Evolutionary conservation across 1,140 invertebrate species (phyloP).

Genomic region (Zaprionus inermis): DNA sequence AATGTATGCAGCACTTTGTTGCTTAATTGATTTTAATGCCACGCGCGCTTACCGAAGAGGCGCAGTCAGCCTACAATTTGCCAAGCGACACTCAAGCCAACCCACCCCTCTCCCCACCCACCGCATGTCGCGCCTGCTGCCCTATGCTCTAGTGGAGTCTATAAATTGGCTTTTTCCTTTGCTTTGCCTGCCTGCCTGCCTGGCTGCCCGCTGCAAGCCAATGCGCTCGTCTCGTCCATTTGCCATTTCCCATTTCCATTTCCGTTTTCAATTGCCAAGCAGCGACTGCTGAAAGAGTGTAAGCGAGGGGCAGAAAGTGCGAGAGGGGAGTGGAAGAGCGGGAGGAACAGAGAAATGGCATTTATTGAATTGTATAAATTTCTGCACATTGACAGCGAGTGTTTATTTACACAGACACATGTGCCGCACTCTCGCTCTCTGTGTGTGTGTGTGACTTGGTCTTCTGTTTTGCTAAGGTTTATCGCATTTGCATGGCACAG

Average conservation of each 20-base stretch:
- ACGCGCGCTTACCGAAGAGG: slow-evolving; percentile 27
- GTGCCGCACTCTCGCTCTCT: slow-evolving; percentile 9
- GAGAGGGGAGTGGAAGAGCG: slow-evolving; percentile 8
- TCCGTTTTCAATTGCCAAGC: slow-evolving; percentile 78
- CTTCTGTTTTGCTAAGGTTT: slow-evolving; percentile 73
- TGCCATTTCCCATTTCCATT: slow-evolving; percentile 63
- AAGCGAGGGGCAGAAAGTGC: slow-evolving; percentile 15
- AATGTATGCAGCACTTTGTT: slow-evolving; percentile 78
- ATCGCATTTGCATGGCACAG: slow-evolving; percentile 77
- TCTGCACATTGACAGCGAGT: slow-evolving; percentile 79
- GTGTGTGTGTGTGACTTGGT: slow-evolving; percentile 40
- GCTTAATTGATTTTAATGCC: slow-evolving; percentile 81
- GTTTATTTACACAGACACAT: slow-evolving; percentile 73
- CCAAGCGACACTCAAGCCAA: slow-evolving; percentile 24
- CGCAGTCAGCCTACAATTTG: slow-evolving; percentile 50
- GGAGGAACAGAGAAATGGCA: slow-evolving; percentile 68
- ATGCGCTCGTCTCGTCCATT: slow-evolving; percentile 39
- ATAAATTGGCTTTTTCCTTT: slow-evolving; percentile 80
- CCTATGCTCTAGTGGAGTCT: slow-evolving; percentile 57
- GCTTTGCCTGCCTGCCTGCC: slow-evolving; percentile 11
- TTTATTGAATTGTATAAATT: slow-evolving; percentile 84
- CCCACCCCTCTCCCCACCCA: background rate
- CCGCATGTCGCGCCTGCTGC: background rate
- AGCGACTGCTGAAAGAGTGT: slow-evolving; percentile 33
- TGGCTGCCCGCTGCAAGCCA: slow-evolving; percentile 36